phyloP scores from a whole-genome alignment of 2,888 invertebrate species.

The Phyto melanocephala region DNA sequence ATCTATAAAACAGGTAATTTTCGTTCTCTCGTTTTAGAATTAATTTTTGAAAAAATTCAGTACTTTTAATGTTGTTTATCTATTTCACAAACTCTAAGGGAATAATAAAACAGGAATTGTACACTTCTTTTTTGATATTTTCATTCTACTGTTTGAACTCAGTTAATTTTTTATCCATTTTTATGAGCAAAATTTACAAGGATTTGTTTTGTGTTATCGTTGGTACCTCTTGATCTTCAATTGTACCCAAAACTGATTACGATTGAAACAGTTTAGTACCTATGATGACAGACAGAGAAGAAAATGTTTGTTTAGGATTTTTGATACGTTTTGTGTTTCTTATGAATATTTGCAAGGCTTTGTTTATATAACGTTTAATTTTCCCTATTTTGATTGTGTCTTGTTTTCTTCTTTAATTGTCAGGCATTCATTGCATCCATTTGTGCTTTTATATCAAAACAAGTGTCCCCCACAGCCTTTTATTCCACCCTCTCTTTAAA shows the following conservation, averaged over 20 bases:
- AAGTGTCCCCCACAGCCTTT: not conserved
- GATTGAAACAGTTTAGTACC: not conserved
- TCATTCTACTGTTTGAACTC: too few species aligned
- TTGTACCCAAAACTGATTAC: not conserved
- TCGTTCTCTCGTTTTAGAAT: too few species aligned
- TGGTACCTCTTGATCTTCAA: not conserved
- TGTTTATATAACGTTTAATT: conserved; percentile 26
- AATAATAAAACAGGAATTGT: too few species aligned
- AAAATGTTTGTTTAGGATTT: not conserved
- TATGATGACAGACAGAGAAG: not conserved
- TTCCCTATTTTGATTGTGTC: not conserved
- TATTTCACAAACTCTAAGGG: too few species aligned
- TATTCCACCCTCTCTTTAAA: not conserved
- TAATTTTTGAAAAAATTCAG: too few species aligned
- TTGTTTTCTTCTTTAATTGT: conserved; percentile 25
- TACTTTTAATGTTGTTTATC: too few species aligned
- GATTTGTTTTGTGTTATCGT: too few species aligned
- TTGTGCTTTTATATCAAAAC: not conserved
- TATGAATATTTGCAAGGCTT: conserved; percentile 1
- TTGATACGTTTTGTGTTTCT: not conserved
- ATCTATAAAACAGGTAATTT: too few species aligned
- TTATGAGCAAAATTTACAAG: too few species aligned
- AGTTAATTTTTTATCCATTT: too few species aligned
- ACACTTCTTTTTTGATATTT: too few species aligned
- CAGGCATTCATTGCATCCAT: conserved; percentile 16